Conservation (phyloP, 2,888 invertebrate genomes). For the Trachelus tabidus region DNA sequence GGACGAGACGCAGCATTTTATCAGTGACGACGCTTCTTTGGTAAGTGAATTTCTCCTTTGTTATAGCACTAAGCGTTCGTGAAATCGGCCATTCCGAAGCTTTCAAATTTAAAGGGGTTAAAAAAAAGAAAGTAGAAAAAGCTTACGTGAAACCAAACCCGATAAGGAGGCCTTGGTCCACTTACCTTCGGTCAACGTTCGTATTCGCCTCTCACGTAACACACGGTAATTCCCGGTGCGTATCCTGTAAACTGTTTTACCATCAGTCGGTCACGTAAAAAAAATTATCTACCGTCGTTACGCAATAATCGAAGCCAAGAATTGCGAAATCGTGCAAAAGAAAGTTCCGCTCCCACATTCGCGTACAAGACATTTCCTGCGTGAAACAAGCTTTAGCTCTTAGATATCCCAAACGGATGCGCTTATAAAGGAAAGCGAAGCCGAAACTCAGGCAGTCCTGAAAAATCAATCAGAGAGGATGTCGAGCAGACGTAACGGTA, state of each 20-base stretch:
- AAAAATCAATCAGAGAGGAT: not conserved
- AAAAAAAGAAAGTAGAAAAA: not conserved
- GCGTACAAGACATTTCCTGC: conserved; percentile 36
- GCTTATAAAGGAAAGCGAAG: not conserved
- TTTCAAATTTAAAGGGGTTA: not conserved
- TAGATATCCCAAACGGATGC: conserved; percentile 20
- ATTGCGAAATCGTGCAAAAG: not conserved
- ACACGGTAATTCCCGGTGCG: not conserved
- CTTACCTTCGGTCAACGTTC: not conserved
- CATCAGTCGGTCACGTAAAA: not conserved
- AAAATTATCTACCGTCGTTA: not conserved
- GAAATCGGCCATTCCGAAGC: no score
- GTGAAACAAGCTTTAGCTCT: conserved; percentile 46
- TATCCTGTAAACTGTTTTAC: not conserved
- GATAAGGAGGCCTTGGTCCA: not conserved
- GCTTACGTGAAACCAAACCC: not conserved
- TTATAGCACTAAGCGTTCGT: no score
- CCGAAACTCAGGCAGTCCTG: not conserved
- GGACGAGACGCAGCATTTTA: no score
- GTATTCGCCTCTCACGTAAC: not conserved
- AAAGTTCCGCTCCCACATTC: not conserved
- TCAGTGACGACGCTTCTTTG: no score
- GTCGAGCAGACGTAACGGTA: not conserved
- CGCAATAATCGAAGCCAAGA: not conserved
- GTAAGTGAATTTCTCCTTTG: no score